Base-by-base conservation (phyloP, 2,113 vertebrate species). In the Oxyruncus cristatus region DNA sequence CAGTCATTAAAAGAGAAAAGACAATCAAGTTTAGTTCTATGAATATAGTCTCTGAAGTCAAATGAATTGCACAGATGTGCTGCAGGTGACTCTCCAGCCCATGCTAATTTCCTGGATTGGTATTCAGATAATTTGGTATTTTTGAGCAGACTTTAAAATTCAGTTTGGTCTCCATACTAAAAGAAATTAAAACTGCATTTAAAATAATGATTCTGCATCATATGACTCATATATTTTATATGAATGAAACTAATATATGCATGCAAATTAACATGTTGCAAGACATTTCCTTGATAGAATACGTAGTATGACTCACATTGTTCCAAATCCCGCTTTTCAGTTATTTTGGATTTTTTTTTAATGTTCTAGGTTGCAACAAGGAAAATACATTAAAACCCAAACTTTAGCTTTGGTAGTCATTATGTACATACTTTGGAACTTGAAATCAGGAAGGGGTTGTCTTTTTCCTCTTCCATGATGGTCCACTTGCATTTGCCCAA, bases 191-290 rank as follows among this genome's bases (percentile, higher is more conserved):
- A 80, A 4, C 33, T 66, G 22, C 12, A 21, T 39, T 86, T 72
- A 47, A 76, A 86, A 65, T 56, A 78, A 37, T 32, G 16, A 44
- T 5, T 59, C 8, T 86, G 15, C 6, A 30, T 47, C 1, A 46
- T 67, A 76, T 86, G 28, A 68, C 33, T 91, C 8, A 23, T 12
- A 3, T 22, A 17, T 91, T 94, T 87, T 73, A 14, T 13, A 17
- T 35, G 14, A 18, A 5, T 50, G 47, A 33, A 62, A 26, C 14
- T 49, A 26, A 26, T 49, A 46, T 8, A 75, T 75, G n/a, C 5
- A 15, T 79, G 18, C 39, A 94, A 74, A 66, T 3, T 0, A 11
- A 22, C 23, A 7, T 15, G 68, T 37, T 9, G 17, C 0, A 1
- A 83, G 27, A 55, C 5, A 62, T 47, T 88, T 79, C 5, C 63